Conservation (phyloP, 37 sponge, comb jelly and placozoan genomes). For the Haliclona indistincta region DNA sequence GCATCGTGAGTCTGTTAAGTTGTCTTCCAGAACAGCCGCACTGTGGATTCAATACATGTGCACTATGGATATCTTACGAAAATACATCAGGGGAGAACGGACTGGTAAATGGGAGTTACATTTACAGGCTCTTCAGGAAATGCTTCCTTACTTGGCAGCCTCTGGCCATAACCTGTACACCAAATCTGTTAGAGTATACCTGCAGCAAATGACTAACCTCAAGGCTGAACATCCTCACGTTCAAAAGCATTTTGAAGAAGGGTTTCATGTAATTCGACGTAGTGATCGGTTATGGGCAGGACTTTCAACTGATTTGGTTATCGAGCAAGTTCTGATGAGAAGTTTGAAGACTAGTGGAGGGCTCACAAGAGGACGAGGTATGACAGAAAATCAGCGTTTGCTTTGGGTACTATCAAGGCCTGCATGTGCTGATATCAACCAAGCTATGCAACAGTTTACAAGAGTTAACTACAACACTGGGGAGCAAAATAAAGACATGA, state of each 20-base stretch:
- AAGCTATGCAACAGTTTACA: constrained; percentile 47
- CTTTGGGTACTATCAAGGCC: constrained; percentile 46
- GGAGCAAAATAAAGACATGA: constrained; percentile 56
- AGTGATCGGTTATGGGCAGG: constrained; percentile 34
- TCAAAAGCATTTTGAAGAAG: constrained; percentile 6
- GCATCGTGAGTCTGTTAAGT: not conserved
- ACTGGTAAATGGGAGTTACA: constrained; percentile 26
- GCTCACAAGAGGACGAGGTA: constrained; percentile 34
- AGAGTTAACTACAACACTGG: constrained; percentile 39
- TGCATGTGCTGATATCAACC: constrained; percentile 39
- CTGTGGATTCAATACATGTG: constrained; percentile 27
- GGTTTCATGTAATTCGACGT: constrained; percentile 35
- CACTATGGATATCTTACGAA: constrained; percentile 25
- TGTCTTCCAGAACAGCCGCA: not conserved
- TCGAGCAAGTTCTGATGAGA: constrained; percentile 56
- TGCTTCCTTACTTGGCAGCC: constrained; percentile 9
- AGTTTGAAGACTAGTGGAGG: too few relatives aligned
- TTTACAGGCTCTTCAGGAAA: constrained; percentile 4
- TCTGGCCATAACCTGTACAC: constrained; percentile 10
- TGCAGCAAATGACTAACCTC: constrained; percentile 11
- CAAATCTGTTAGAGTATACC: constrained; percentile 10
- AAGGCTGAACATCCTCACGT: constrained; percentile 20
- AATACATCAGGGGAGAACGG: constrained; percentile 12
- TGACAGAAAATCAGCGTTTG: constrained; percentile 26
- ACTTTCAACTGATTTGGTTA: constrained; percentile 30